A percentile compares a stretch with the other conserved stretches of the same genome.
Evolutionary conservation across 2,888 invertebrate genomes (phyloP).

Genomic region (Drosophila limbata): DNA sequence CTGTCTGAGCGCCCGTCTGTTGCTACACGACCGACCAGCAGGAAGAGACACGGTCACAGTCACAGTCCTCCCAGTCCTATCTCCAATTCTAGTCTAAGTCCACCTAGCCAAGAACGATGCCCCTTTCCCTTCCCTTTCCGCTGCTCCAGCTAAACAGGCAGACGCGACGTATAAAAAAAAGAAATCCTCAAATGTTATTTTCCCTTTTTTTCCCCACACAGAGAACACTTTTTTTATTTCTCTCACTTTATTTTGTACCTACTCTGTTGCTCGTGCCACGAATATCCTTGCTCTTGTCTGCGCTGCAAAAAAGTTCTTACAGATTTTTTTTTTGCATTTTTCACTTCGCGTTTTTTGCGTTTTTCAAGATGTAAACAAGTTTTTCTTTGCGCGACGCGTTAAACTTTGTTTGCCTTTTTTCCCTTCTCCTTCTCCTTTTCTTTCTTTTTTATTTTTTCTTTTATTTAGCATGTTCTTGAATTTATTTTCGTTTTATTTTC

Average conservation of each 20-base stretch:
- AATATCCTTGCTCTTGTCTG: slow-evolving; percentile 66
- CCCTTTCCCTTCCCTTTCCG: slow-evolving; percentile 5
- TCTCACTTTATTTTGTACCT: slow-evolving; percentile 41
- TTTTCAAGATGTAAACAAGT: slow-evolving; percentile 82
- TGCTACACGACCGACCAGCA: slow-evolving; percentile 41
- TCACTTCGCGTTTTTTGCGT: slow-evolving; percentile 46
- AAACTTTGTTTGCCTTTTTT: slow-evolving; percentile 47
- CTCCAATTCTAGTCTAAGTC: slow-evolving; percentile 40
- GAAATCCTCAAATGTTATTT: slow-evolving; percentile 52
- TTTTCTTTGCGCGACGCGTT: slow-evolving; percentile 67
- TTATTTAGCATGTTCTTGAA: slow-evolving; percentile 35
- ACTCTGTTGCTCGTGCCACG: slow-evolving; percentile 45
- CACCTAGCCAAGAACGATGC: slow-evolving; percentile 30
- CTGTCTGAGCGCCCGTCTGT: slow-evolving; percentile 50
- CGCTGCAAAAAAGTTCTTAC: slow-evolving; percentile 37
- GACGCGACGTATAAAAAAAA: slow-evolving; percentile 63
- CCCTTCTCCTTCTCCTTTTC: slow-evolving; percentile 18
- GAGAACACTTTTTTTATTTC: slow-evolving; percentile 23
- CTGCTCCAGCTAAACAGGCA: slow-evolving; percentile 26
- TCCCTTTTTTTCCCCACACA: slow-evolving; percentile 47
- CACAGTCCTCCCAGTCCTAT: slow-evolving; percentile 8
- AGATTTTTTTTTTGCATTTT: slow-evolving; percentile 53
- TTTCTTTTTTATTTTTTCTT: slow-evolving; percentile 25
- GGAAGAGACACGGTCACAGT: slow-evolving; percentile 11
- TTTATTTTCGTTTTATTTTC: slow-evolving; percentile 22